These are phyloP conservation scores for Cryptomyrus ogoouensis DNA, from an alignment of 2,113 vertebrate species.

Conservation along the genomic window DNA sequence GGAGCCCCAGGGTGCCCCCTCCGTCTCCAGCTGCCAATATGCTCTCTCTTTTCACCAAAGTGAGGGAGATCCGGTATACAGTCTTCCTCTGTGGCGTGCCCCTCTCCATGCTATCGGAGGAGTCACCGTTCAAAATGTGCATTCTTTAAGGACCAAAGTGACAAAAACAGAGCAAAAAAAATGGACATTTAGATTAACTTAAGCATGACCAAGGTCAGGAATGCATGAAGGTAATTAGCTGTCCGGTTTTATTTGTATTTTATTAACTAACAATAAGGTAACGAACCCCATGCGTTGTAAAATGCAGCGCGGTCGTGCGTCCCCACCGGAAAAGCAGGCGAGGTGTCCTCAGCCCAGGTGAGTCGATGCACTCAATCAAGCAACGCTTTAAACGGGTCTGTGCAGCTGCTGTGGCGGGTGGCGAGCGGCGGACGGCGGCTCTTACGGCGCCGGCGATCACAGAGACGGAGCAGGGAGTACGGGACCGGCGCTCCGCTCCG, in stretches of 20 bases:
- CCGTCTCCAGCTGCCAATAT: slow-evolving; percentile 44
- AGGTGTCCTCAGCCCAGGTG: neutral
- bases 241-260: neutral
- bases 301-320: neutral
- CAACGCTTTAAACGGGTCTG: neutral
- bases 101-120: slow-evolving; percentile 66
- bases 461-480: neutral
- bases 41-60: slow-evolving; percentile 82
- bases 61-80: slow-evolving; percentile 88
- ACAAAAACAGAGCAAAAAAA: neutral
- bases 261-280: neutral
- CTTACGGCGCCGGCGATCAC: neutral
- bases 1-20: slow-evolving; percentile 21
- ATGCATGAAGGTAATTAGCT: neutral
- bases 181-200: neutral
- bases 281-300: neutral
- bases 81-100: slow-evolving; percentile 74
- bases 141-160: slow-evolving; percentile 48
- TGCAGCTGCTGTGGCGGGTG: neutral
- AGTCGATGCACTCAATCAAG: neutral
- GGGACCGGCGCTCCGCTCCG: neutral
- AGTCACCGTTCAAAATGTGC: slow-evolving; percentile 74
- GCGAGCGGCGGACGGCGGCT: neutral
- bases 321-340: neutral
- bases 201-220: neutral